Conservation (phyloP, 2,888 invertebrate species). For the Catocala fraxini region DNA sequence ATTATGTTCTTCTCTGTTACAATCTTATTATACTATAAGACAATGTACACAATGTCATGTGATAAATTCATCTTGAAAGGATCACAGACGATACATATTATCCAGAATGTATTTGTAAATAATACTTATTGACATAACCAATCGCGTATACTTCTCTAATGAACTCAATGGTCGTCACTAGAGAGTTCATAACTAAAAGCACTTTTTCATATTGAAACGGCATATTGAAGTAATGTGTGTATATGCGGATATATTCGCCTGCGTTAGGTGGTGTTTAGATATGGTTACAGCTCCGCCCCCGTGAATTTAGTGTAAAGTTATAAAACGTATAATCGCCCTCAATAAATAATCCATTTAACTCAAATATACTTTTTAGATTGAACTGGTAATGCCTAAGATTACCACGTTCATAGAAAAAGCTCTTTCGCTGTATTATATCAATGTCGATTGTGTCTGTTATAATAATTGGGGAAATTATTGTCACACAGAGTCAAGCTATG, state of each 20-base stretch:
- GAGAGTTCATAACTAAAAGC: background rate
- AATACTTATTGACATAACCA: conserved; percentile 8
- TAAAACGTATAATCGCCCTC: too few species aligned
- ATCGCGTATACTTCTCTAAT: conserved; percentile 16
- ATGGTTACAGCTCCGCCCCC: too few species aligned
- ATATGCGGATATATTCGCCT: background rate
- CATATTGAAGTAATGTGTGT: conserved; percentile 7
- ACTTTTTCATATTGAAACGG: conserved; percentile 24
- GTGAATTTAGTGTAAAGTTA: too few species aligned
- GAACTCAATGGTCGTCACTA: background rate
- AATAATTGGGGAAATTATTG: conserved; percentile 3
- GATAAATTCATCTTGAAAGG: conserved; percentile 6
- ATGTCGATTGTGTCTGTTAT: too few species aligned
- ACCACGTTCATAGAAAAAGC: too few species aligned
- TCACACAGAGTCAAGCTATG: conserved; percentile 98
- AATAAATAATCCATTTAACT: too few species aligned
- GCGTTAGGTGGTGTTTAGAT: background rate
- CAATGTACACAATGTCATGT: conserved; percentile 18
- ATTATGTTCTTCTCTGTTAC: conserved; percentile 32
- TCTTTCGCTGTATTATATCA: too few species aligned
- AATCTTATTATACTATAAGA: conserved; percentile 37
- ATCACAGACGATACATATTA: conserved; percentile 1
- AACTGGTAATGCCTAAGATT: too few species aligned
- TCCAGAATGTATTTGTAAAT: conserved; percentile 1
- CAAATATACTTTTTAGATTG: too few species aligned